A percentile compares a stretch with the other conserved stretches of the same genome.
Evolutionary conservation across 2,888 invertebrate genomes (phyloP).

Genomic region (Emmelina monodactyla): DNA sequence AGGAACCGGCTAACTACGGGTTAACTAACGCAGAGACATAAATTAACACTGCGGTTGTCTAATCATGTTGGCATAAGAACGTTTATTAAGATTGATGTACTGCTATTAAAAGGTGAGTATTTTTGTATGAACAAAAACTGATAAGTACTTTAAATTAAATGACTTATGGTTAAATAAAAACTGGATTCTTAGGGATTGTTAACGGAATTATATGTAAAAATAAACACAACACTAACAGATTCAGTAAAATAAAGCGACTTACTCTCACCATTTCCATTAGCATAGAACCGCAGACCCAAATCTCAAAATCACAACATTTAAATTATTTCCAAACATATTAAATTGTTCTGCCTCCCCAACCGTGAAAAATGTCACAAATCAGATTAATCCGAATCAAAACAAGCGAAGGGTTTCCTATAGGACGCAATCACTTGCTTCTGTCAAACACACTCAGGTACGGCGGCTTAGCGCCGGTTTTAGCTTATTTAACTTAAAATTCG

Average conservation of each 20-base stretch:
- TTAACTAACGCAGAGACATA: slow-evolving; percentile 23
- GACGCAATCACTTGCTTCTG: slow-evolving; percentile 61
- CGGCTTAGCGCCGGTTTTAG: slow-evolving; percentile 41
- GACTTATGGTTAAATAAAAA: too few relatives aligned
- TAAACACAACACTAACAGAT: too few relatives aligned
- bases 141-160: too few relatives aligned
- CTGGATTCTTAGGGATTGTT: too few relatives aligned
- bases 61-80: slow-evolving; percentile 34
- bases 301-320: too few relatives aligned
- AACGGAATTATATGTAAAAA: too few relatives aligned
- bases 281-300: too few relatives aligned
- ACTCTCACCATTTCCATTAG: too few relatives aligned
- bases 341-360: slow-evolving; percentile 19
- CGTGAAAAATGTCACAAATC: slow-evolving; percentile 53
- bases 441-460: slow-evolving; percentile 59
- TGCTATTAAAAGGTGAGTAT: slow-evolving; percentile 2
- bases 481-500: slow-evolving; percentile 61
- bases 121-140: too few relatives aligned
- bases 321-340: slow-evolving; percentile 13
- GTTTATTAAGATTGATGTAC: slow-evolving; percentile 27
- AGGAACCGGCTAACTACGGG: slow-evolving; percentile 23
- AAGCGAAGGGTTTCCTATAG: slow-evolving; percentile 46
- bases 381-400: slow-evolving; percentile 59
- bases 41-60: slow-evolving; percentile 30
- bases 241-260: too few relatives aligned